These are phyloP conservation scores for Ochotona curzoniae DNA, from an alignment of 2,113 vertebrate genomes.

Conservation along the genomic window DNA sequence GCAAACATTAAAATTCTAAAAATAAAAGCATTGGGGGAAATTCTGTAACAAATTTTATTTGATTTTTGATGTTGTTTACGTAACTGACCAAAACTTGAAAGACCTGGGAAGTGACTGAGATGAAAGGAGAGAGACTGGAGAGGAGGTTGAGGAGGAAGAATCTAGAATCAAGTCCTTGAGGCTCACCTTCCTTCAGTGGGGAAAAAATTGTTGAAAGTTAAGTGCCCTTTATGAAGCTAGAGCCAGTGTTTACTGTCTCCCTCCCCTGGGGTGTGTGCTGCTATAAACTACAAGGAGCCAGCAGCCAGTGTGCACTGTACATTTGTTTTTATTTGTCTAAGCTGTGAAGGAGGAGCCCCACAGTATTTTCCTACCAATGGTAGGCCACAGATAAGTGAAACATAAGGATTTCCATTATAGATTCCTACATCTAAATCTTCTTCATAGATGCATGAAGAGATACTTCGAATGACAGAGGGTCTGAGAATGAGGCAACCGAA, in stretches of 20 bases:
- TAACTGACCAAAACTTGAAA: not conserved
- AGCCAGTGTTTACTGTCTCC: not conserved
- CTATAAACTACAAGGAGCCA: not conserved
- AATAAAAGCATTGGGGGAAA: not conserved
- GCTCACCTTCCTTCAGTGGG: not conserved
- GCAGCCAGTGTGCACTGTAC: not conserved
- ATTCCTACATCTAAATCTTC: conserved; percentile 22
- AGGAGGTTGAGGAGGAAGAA: not conserved
- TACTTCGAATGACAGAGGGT: no score
- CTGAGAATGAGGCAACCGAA: not conserved
- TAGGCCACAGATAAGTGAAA: not conserved
- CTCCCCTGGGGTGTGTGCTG: not conserved
- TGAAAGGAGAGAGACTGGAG: not conserved
- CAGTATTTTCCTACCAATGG: conserved; percentile 35
- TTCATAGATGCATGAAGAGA: not conserved
- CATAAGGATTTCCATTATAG: not conserved
- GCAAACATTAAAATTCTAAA: conserved; percentile 30
- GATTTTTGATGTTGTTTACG: not conserved
- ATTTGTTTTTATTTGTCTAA: conserved; percentile 3
- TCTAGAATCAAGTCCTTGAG: not conserved
- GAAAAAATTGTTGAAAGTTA: not conserved
- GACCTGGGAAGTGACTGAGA: not conserved
- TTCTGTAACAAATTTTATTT: not conserved
- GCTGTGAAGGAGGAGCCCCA: not conserved
- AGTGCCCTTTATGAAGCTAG: not conserved